These are phyloP conservation scores for Brenthis hecate DNA, from an alignment of 2,888 invertebrate genomes.

Conservation along the genomic window DNA sequence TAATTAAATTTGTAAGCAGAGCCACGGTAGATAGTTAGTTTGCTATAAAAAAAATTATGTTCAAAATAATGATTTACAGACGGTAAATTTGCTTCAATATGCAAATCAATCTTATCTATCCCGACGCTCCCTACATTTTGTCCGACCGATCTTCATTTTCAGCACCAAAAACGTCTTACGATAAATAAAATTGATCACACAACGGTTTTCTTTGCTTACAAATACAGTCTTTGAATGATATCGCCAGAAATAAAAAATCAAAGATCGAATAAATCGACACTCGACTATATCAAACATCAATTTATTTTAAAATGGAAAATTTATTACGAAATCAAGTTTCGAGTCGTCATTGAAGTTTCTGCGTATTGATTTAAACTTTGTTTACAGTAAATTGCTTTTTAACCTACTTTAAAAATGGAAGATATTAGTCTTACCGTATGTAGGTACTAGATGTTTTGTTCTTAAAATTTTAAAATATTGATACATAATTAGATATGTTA, in stretches of 20 bases:
- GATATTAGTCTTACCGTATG: too few relatives aligned
- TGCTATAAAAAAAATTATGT: too few relatives aligned
- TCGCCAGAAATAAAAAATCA: not conserved
- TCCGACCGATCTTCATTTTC: slow-evolving; percentile 19
- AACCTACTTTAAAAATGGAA: too few relatives aligned
- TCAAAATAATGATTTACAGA: not conserved
- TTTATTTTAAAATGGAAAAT: not conserved
- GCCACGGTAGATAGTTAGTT: too few relatives aligned
- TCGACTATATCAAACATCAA: not conserved
- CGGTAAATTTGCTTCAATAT: not conserved
- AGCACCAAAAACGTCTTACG: slow-evolving; percentile 15
- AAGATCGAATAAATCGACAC: slow-evolving; percentile 5
- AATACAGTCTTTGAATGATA: not conserved
- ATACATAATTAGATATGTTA: too few relatives aligned
- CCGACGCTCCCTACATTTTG: slow-evolving; percentile 16
- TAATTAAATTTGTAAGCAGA: too few relatives aligned
- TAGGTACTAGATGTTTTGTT: too few relatives aligned
- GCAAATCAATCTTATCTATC: slow-evolving; percentile 19
- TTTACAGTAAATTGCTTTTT: too few relatives aligned
- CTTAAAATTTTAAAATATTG: too few relatives aligned
- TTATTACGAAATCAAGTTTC: not conserved
- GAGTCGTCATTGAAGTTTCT: too few relatives aligned
- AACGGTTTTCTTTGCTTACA: not conserved
- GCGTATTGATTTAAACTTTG: too few relatives aligned
- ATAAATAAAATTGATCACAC: slow-evolving; percentile 18